Evolutionary conservation across 2,888 invertebrate genomes (phyloP), one percentile per base, ranked within the genome.

Genomic region (Callosobruchus maculatus): DNA sequence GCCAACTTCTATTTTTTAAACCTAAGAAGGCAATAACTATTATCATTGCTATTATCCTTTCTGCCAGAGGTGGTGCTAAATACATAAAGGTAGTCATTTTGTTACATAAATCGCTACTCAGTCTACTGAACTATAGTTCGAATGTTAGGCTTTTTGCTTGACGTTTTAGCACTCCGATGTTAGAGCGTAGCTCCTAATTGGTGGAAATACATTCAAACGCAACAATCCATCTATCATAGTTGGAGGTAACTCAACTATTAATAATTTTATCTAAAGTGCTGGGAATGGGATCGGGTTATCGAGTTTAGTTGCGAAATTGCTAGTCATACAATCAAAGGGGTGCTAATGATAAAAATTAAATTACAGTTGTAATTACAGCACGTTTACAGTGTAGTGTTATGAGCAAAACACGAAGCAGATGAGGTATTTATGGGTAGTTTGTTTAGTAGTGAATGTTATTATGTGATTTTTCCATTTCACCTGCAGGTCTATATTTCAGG

Each of bases 141-240:
- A 75, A 73, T 73, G 71, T 71, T 74, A 72, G 49, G 72, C 74
- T 76, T 76, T 73, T 76, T 76, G 72, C 72, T 73, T 72, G 67
- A 21, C 21, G 70, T 70, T 70, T 69, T 72, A 70, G 75, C 66
- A 72, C 75, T 77, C 71, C 74, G 49, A 49, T 18, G 7, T 49
- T 74, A 77, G 74, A 74, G 77, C 75, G 75, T 77, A 76, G 78
- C 76, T 77, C 74, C 74, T 76, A 78, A 78, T 79, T 78, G 78
- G 78, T 76, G 73, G 74, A 76, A 77, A 76, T 76, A 77, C 78
- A 77, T 75, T 77, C 76, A 74, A 76, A 77, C 77, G 77, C 77
- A 78, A 77, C 77, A 70, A 76, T 74, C 77, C 78, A 79, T 79
- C 79, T 79, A 79, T 74, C 74, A 74, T 68, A 21, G 22, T 68